A percentile compares a stretch with the other conserved stretches of the same genome.
These are phyloP conservation scores for Sesamia inferens DNA, from an alignment of 2,888 invertebrate species.

Conservation along the genomic window DNA sequence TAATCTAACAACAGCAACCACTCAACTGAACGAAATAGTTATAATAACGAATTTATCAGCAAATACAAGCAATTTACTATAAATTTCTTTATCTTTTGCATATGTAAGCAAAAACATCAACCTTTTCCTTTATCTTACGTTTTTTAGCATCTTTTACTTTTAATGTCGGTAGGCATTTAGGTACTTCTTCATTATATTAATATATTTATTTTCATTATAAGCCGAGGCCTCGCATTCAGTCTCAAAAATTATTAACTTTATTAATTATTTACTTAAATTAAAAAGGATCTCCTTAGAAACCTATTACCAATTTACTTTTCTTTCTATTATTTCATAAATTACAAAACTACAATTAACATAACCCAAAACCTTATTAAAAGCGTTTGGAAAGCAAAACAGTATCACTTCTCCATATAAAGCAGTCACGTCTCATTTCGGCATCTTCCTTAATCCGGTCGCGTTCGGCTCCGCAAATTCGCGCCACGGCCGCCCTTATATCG, in stretches of 20 bases:
- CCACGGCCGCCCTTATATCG: constrained; percentile 80
- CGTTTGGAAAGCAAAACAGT: constrained; percentile 44
- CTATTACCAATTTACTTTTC: too few relatives aligned
- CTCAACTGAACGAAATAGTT: background rate
- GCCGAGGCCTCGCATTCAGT: background rate
- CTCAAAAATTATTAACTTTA: background rate
- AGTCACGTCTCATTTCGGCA: constrained; percentile 68
- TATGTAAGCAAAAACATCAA: background rate
- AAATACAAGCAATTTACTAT: background rate
- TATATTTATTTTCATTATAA: background rate
- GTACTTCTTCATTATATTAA: background rate
- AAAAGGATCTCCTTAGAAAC: background rate
- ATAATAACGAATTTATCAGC: too few relatives aligned
- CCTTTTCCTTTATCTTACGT: too few relatives aligned
- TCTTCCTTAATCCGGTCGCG: constrained; percentile 74
- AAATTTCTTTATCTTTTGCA: background rate
- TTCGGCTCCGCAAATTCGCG: constrained; percentile 65
- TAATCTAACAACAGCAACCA: background rate
- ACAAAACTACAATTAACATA: background rate
- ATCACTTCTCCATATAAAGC: constrained; percentile 61
- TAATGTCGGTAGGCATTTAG: background rate
- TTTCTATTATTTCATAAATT: too few relatives aligned
- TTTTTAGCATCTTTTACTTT: background rate
- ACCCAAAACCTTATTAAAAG: constrained; percentile 30
- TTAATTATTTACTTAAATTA: too few relatives aligned